These are phyloP conservation scores for Hydrochoerus hydrochaeris DNA, from an alignment of 2,113 vertebrate species.

Conservation along the genomic window DNA sequence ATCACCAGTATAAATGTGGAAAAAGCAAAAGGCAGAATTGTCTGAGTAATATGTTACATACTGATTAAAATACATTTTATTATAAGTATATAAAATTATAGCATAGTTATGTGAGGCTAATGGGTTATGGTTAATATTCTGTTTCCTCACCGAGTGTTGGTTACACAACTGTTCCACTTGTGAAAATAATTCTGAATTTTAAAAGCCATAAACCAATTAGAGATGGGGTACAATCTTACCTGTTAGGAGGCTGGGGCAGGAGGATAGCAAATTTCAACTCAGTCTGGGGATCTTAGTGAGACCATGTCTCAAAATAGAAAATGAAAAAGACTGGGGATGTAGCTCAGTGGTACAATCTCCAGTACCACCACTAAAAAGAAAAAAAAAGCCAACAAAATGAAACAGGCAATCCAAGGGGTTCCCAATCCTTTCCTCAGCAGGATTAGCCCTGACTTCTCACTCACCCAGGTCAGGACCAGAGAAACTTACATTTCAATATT, in stretches of 20 bases:
- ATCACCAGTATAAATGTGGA: background rate
- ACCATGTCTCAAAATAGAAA: background rate
- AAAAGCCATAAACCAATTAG: background rate
- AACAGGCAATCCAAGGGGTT: background rate
- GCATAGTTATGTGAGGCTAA: background rate
- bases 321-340: background rate
- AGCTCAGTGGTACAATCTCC: background rate
- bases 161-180: background rate
- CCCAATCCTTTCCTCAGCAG: background rate
- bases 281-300: background rate
- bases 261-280: background rate
- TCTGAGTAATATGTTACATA: background rate
- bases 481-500: constrained; percentile 43
- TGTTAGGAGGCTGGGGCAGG: background rate
- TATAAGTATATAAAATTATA: background rate
- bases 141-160: background rate
- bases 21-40: background rate
- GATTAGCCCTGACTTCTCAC: background rate
- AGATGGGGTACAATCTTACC: background rate
- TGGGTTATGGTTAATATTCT: background rate
- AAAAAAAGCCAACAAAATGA: background rate
- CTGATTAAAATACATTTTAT: background rate
- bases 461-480: background rate
- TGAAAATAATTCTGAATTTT: constrained; percentile 47
- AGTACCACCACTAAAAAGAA: background rate